These are phyloP conservation scores for Taenioides sp. DNA, from an alignment of 2,797 vertebrate species.

Conservation along the genomic window DNA sequence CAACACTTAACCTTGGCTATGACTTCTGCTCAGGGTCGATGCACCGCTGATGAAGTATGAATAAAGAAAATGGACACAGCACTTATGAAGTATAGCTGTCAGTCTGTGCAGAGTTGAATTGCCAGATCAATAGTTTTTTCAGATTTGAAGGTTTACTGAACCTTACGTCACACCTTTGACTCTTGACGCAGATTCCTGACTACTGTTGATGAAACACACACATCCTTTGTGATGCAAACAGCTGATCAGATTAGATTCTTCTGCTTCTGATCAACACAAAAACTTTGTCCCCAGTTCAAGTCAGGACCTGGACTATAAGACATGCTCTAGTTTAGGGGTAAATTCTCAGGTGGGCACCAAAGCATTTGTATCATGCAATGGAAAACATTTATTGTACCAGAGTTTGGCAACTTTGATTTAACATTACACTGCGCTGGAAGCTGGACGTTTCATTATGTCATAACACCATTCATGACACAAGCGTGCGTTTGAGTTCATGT, in stretches of 20 bases:
- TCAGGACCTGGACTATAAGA: too few relatives aligned
- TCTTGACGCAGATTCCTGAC: not conserved
- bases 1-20: not conserved
- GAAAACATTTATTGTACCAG: not conserved
- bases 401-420: not conserved
- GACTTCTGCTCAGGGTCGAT: not conserved
- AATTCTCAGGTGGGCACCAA: not conserved
- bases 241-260: constrained; percentile 31
- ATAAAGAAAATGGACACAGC: not conserved
- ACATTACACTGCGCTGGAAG: not conserved
- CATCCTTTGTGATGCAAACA: constrained; percentile 52
- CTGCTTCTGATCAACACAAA: not conserved
- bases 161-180: not conserved
- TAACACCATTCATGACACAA: constrained; percentile 2
- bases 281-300: not conserved
- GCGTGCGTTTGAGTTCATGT: constrained; percentile 31
- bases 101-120: not conserved
- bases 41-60: not conserved
- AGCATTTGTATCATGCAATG: not conserved
- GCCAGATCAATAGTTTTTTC: not conserved
- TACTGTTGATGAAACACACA: constrained; percentile 32
- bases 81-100: not conserved
- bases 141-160: not conserved
- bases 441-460: not conserved
- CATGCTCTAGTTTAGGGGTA: not conserved